These are phyloP conservation scores for Aegotheles bennettii DNA, from an alignment of 2,113 vertebrate genomes.

Conservation along the genomic window DNA sequence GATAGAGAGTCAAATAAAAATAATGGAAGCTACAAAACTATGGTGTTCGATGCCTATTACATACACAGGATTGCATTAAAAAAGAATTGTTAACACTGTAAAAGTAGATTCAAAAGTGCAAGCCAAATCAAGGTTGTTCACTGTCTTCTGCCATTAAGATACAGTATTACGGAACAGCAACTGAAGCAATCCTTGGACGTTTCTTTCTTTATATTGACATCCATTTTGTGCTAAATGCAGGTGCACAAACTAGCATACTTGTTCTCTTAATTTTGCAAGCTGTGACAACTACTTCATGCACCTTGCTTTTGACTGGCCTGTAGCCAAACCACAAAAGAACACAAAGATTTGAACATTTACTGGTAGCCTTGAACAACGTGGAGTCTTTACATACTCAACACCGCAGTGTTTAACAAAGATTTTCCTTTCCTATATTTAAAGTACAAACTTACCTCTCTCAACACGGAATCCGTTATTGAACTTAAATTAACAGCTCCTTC, in stretches of 20 bases:
- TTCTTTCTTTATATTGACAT: not conserved
- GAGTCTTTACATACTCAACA: not conserved
- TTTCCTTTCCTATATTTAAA: not conserved
- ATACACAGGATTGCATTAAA: not conserved
- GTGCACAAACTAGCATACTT: not conserved
- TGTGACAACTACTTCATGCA: not conserved
- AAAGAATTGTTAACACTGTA: not conserved
- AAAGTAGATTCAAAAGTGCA: not conserved
- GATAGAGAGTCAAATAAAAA: not conserved
- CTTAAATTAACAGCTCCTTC: slow-evolving; percentile 93
- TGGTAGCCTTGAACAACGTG: not conserved
- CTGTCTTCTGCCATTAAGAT: not conserved
- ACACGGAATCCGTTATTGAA: slow-evolving; percentile 87
- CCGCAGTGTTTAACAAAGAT: not conserved
- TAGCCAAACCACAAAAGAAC: not conserved
- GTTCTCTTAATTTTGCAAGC: not conserved
- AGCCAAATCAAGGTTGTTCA: not conserved
- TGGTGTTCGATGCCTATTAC: not conserved
- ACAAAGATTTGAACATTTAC: not conserved
- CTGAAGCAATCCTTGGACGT: not conserved
- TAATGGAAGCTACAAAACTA: not conserved
- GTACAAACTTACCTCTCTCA: slow-evolving; percentile 87
- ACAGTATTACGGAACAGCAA: not conserved
- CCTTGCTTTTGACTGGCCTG: not conserved
- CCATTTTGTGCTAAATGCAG: not conserved